Conservation (phyloP, 2,888 invertebrate species). For the Agriopis aurantiaria region DNA sequence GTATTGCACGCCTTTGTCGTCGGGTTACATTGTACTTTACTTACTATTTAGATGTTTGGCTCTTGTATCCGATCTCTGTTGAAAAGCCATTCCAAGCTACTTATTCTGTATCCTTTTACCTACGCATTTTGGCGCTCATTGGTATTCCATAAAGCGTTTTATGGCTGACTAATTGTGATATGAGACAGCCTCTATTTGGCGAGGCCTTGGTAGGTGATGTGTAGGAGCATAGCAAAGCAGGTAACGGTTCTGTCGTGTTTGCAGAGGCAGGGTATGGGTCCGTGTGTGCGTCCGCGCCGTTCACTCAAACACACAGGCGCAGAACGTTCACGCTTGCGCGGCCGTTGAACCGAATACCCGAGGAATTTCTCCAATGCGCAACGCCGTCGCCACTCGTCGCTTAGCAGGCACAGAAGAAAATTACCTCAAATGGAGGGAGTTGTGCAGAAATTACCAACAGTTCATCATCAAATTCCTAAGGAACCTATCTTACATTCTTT, state of each 20-base stretch:
- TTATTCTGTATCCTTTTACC: conserved; percentile 11
- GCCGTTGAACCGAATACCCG: conserved; percentile 85
- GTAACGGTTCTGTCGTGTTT: conserved; percentile 83
- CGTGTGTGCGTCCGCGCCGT: conserved; percentile 75
- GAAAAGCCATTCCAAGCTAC: background rate
- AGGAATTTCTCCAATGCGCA: conserved; percentile 82
- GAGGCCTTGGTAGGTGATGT: conserved; percentile 68
- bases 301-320: conserved; percentile 71
- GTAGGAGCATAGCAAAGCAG: conserved; percentile 67
- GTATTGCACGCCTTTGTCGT: conserved; percentile 60
- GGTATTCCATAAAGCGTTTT: conserved; percentile 30
- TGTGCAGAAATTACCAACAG: conserved; percentile 9
- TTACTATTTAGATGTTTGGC: conserved; percentile 9
- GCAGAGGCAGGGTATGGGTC: conserved; percentile 71
- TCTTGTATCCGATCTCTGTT: conserved; percentile 10
- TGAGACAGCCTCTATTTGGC: conserved; percentile 44
- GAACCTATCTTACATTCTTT: background rate
- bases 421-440: conserved; percentile 62
- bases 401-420: conserved; percentile 75
- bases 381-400: conserved; percentile 62
- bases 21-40: conserved; percentile 47
- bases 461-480: conserved; percentile 16
- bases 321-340: conserved; percentile 74
- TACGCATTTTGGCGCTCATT: conserved; percentile 23
- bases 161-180: conserved; percentile 36